Base-by-base conservation (phyloP, 37 sponge, comb jelly and placozoan species). In the Ephydatia muelleri region DNA sequence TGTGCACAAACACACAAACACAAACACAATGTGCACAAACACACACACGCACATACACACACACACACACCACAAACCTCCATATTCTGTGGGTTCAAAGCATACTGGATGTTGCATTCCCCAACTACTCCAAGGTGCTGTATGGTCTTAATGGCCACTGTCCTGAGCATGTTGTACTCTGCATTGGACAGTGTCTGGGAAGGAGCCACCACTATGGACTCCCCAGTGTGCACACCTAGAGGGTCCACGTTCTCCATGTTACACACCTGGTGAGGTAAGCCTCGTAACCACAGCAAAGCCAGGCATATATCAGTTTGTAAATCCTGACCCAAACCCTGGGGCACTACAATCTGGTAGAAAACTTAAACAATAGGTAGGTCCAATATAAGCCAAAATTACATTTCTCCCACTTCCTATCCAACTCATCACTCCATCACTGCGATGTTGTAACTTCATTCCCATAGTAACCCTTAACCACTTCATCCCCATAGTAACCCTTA, bases 171-270 rank as follows among this genome's bases (percentile, higher is more conserved):
- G 89, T 99, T 93, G 89, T 99, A 99, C 87, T 99, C 99, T 39
- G 81, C 72, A 75, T 99, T 95, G 43, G 93, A 95, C 38, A 99
- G 96, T 4, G 99, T 99, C 85, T 99, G 99, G 31, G 93, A 90
- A 38, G 99, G 99, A 65, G 99, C 99, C 70, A 99, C 99, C 4
- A 97, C 97, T 23, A 99, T 99, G 67, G 90, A 89, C 91, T 99
- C 99, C 26, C 99, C 99, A 0, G 99, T 99, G 87, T 99, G 99
- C 69, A 99, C 95, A 39, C 99, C 99, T 38, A 99, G 89, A 25
- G 99, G 99, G 72, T 99, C 97, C 40, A 99, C 83, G 88, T 99
- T 99, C 93, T 99, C 99, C 97, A 99, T 99, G 82, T 97, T 97
- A 80, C 99, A 99, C 49, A 99, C 97, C 97, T 97, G 80, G 2